Evolutionary conservation across 2,888 invertebrate species (phyloP).

Genomic region (Mayetiola destructor): DNA sequence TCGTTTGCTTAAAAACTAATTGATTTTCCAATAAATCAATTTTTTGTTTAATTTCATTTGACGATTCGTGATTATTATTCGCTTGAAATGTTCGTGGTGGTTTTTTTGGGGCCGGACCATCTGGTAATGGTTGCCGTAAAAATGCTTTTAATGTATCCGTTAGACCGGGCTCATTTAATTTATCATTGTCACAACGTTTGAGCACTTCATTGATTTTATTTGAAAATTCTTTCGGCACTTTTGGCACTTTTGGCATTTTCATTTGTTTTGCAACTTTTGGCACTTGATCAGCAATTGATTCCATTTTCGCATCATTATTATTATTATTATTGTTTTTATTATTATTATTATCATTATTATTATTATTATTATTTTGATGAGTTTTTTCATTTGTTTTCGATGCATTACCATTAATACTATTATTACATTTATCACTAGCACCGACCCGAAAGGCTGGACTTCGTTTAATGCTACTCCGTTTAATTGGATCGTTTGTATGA

Average conservation of each 20-base stretch:
- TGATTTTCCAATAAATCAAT: conserved; percentile 22
- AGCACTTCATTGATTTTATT: conserved; percentile 21
- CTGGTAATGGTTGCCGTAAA: conserved; percentile 49
- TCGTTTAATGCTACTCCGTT: conserved; percentile 37
- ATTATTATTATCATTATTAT: background rate
- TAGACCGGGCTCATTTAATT: conserved; percentile 24
- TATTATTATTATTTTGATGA: background rate
- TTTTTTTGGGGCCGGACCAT: conserved; percentile 59
- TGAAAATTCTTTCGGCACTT: conserved; percentile 15
- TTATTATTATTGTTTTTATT: conserved; percentile 17
- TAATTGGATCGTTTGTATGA: conserved; percentile 33
- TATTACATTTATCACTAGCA: conserved; percentile 30
- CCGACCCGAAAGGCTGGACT: conserved; percentile 43
- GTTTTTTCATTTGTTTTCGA: too few relatives aligned
- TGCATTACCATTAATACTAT: conserved; percentile 14
- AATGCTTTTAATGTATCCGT: conserved; percentile 49
- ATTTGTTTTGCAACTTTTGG: conserved; percentile 19
- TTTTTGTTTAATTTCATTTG: conserved; percentile 22
- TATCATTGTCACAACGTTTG: conserved; percentile 26
- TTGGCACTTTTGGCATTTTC: too few relatives aligned
- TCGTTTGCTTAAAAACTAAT: conserved; percentile 22
- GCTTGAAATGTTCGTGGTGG: conserved; percentile 50
- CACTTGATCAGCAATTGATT: conserved; percentile 21
- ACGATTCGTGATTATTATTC: background rate
- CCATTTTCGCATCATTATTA: conserved; percentile 20